These are phyloP conservation scores for Aythya baeri DNA, from an alignment of 2,113 vertebrate genomes.

Conservation along the genomic window DNA sequence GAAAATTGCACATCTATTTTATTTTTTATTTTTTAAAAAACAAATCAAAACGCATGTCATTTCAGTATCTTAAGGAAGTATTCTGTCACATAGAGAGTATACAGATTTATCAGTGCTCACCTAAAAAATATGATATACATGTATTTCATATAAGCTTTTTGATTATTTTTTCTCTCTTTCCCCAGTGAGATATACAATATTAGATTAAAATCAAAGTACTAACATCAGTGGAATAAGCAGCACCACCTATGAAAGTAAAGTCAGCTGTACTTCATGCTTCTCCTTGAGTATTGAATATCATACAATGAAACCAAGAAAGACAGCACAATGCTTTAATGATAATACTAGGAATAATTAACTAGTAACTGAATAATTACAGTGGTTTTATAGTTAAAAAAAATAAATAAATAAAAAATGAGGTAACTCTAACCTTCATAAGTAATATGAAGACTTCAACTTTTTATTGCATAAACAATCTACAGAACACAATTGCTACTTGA, in stretches of 20 bases:
- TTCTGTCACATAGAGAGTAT: neutral
- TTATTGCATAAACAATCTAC: neutral
- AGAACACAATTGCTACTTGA: neutral
- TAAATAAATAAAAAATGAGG: neutral
- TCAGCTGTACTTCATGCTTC: neutral
- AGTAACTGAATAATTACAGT: neutral
- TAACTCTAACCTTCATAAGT: neutral
- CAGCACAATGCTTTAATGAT: neutral
- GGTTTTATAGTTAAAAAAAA: neutral
- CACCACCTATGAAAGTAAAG: neutral
- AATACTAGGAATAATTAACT: neutral
- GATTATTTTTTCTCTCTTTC: neutral
- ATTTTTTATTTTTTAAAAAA: too few relatives aligned
- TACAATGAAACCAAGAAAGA: neutral
- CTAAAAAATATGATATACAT: neutral
- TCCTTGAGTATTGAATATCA: neutral
- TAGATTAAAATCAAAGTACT: neutral
- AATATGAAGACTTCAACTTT: neutral
- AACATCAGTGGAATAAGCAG: neutral
- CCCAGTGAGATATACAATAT: neutral
- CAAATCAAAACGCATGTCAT: neutral
- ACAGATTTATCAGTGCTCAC: neutral
- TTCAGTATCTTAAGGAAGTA: neutral
- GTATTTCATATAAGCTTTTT: neutral
- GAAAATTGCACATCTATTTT: neutral